A percentile compares a stretch with the other conserved stretches of the same genome.
These are phyloP conservation scores for Euschistus heros DNA, from an alignment of 1,140 invertebrate species.

Conservation along the genomic window DNA sequence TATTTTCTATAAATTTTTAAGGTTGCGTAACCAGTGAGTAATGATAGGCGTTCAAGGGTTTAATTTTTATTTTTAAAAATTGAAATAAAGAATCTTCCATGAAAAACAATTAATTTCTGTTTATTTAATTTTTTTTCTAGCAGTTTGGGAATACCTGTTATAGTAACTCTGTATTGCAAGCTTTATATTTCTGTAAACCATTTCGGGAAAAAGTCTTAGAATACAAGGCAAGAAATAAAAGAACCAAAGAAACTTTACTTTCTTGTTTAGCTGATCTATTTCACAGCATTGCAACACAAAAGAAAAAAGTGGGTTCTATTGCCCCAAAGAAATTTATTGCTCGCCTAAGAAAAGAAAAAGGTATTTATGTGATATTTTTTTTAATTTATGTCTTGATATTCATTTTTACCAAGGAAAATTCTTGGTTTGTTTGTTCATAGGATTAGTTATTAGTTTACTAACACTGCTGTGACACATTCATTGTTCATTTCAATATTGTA, in stretches of 20 bases:
- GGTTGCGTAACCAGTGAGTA: neutral
- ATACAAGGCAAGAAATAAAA: conserved; percentile 95
- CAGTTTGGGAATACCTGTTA: conserved; percentile 99
- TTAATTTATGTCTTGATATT: no score
- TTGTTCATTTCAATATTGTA: no score
- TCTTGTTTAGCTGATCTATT: conserved; percentile 97
- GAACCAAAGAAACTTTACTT: conserved; percentile 94
- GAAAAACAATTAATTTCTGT: no score
- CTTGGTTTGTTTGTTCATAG: neutral
- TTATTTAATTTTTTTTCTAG: conserved; percentile 37
- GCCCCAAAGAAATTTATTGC: conserved; percentile 99
- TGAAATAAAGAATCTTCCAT: no score
- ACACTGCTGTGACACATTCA: no score
- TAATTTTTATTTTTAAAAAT: conserved; percentile 23
- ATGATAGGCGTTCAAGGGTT: neutral
- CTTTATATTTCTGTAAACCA: conserved; percentile 96
- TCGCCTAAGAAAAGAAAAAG: conserved; percentile 95
- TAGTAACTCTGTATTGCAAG: conserved; percentile 98
- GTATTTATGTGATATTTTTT: conserved; percentile 38
- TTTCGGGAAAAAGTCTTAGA: conserved; percentile 97
- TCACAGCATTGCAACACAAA: conserved; percentile 97
- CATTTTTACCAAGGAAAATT: no score
- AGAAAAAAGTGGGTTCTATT: conserved; percentile 98
- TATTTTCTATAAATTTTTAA: no score
- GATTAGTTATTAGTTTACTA: neutral